Evolutionary conservation across 2,113 vertebrate species (phyloP), one percentile per base, ranked within the genome.

Genomic region (Sander vitreus): DNA sequence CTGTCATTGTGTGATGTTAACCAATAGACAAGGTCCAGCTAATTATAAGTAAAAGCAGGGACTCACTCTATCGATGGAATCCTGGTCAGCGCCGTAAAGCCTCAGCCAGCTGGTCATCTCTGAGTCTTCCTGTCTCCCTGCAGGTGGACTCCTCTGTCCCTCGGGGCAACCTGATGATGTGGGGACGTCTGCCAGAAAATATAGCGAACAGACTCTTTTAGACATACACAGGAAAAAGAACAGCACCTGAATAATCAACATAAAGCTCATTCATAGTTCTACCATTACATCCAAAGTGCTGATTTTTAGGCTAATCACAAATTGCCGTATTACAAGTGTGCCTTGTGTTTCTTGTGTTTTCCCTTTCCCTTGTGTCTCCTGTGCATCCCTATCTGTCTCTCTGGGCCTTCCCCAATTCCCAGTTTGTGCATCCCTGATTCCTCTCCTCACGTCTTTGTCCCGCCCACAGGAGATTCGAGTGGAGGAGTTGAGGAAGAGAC

Each of bases 61-160:
- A 73, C 85, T 91, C 95, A 99, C 98, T 95, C 87, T 96, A 83
- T 96, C 96, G 89, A 98, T 96, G 0, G 97, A 95, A 87, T 97
- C 97, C 62, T 97, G 94, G 59, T 99, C 98, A 2, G 96, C 97
- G 67, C 96, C 96, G 0, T 96, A 95, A 53, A 93, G 92, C 18
- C 85, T 94, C 75, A 99, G 94, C 98, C 98, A 99, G 60, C 92
- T 91, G 76, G 91, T 95, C 81, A 99, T 96, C 74, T 97, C 96
- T 1, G 95, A 87, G 83, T 97, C 96, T 75, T 94, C 94, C 0
- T 63, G 87, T 54, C 76, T 91, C 45, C 90, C 78, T 53, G 91
- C 83, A 36, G 92, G 51, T 71, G 86, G 88, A 89, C 57, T 79
- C 36, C 1, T 60, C 69, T 64, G 55, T 27, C 0, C 73, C 51